Evolutionary conservation across 1,140 invertebrate species (phyloP), one percentile per base, ranked within the genome.

Genomic region (Bacillus rossius): DNA sequence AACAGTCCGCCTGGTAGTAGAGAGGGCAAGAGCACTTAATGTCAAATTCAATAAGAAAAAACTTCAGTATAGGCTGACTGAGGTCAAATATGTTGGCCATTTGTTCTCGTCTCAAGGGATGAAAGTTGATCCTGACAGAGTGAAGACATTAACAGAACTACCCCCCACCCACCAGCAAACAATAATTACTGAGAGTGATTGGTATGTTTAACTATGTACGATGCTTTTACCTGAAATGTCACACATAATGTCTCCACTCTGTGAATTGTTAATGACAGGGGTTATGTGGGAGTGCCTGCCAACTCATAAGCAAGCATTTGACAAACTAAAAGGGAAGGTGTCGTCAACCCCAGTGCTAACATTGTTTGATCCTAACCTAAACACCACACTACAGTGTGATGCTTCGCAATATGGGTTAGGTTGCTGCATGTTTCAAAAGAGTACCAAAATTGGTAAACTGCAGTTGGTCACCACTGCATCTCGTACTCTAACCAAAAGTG

Each of bases 391-490:
- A 25, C 64, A 70, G 42, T 34, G 10, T 34, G 29, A 34, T 34
- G 29, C 29, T 34, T n/a, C n/a, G n/a, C n/a, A n/a, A n/a, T 34
- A 34, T 34, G 29, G 55, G 59, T 38, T 68, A 73, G 62, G 68
- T 69, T 7, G 69, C 64, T 2, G 41, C 66, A 50, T 45, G 50
- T 34, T 34, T 34, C 29, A 47, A 69, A 65, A 13, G 52, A 65
- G 49, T 63, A 61, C 8, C 57, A 48, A 29, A 65, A 60, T 59
- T 48, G 71, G 20, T 65, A 65, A 60, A 63, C 55, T 62, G 61
- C 55, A 69, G 25, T 73, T 71, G 8, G 64, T 79, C 1, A 61
- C 64, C 20, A 78, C 68, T 69, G 64, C 60, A 10, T 70, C 66
- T 14, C 60, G 70, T 61, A 61, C 63, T 23, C 54, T 77, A 10